Conservation (phyloP, 2,113 vertebrate species). For the Protobothrops flavoviridis region DNA sequence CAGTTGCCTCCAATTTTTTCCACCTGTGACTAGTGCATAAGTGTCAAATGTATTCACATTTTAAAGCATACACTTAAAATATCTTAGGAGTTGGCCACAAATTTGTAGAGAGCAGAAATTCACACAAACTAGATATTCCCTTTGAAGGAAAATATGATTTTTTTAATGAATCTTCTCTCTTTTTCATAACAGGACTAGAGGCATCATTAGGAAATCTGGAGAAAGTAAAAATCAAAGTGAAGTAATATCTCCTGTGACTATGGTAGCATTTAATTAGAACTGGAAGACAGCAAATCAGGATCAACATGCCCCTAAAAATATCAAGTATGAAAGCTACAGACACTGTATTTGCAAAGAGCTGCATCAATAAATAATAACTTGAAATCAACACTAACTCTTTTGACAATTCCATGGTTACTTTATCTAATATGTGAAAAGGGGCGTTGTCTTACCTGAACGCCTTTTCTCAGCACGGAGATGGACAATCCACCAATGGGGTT, state of each 20-base stretch:
- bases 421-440: neutral
- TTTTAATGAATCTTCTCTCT: neutral
- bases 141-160: neutral
- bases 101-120: neutral
- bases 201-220: neutral
- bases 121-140: neutral
- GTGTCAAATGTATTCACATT: neutral
- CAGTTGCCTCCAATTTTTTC: neutral
- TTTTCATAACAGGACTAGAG: neutral
- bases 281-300: neutral
- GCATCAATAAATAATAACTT: neutral
- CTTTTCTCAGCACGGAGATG: no score
- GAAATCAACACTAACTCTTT: neutral
- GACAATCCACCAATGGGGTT: no score
- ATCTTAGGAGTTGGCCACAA: neutral
- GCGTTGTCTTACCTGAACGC: no score
- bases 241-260: neutral
- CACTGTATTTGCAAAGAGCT: neutral
- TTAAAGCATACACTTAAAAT: neutral
- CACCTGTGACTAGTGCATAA: neutral
- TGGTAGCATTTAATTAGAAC: neutral
- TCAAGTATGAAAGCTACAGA: neutral
- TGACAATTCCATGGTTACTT: neutral
- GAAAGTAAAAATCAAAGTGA: neutral
- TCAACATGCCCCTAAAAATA: neutral